Conservation (phyloP, 2,888 invertebrate species). For the Drosophila buzzatii region DNA sequence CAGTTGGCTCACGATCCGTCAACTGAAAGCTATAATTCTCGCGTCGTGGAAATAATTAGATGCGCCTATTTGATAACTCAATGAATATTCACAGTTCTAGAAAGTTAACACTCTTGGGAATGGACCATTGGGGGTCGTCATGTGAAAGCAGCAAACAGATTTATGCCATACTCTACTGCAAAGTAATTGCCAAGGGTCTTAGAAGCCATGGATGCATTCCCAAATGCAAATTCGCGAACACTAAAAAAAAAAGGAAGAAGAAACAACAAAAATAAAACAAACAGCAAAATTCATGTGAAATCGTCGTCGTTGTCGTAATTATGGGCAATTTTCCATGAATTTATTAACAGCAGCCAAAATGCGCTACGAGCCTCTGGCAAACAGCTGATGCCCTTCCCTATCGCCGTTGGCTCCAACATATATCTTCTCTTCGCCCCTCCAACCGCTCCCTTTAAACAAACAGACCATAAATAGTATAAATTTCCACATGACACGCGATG, state of each 20-base stretch:
- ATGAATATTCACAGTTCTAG: constrained; percentile 68
- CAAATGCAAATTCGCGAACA: constrained; percentile 66
- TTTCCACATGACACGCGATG: constrained; percentile 82
- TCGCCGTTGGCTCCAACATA: neutral
- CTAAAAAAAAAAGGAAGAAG: constrained; percentile 7
- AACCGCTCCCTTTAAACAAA: constrained; percentile 58
- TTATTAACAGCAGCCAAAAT: constrained; percentile 64
- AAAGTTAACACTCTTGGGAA: constrained; percentile 55
- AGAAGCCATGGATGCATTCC: constrained; percentile 10
- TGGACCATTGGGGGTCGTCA: constrained; percentile 57
- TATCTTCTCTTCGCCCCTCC: neutral
- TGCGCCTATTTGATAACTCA: constrained; percentile 56
- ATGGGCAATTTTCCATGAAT: constrained; percentile 78
- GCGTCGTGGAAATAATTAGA: constrained; percentile 43
- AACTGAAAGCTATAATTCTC: constrained; percentile 63
- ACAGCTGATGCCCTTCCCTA: constrained; percentile 11
- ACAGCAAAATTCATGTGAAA: constrained; percentile 69
- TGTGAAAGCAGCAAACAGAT: constrained; percentile 47
- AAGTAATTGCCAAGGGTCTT: constrained; percentile 26
- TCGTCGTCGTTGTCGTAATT: constrained; percentile 68
- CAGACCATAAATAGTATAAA: constrained; percentile 79
- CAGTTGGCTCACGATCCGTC: constrained; percentile 47
- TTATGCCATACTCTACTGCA: constrained; percentile 47
- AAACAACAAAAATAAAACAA: constrained; percentile 15
- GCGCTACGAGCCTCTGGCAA: constrained; percentile 1